Percentiles rank a stretch among this genome's conserved stretches.
phyloP scores from a whole-genome alignment of 2,888 invertebrate species.

The Phlogophora meticulosa region DNA sequence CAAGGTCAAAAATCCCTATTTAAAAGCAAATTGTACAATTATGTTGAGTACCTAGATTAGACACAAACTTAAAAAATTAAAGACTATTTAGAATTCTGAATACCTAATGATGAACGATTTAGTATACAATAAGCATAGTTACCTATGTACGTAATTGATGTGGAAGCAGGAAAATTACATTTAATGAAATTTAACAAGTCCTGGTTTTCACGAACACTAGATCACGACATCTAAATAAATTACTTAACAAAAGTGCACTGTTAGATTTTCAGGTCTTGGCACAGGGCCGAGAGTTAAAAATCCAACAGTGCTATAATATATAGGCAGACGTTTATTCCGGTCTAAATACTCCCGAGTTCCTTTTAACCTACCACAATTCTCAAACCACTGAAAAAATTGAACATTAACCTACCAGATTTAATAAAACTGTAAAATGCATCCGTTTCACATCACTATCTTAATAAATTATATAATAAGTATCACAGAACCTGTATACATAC shows the following conservation, averaged over 20 bases:
- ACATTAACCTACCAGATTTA: background rate
- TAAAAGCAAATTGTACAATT: too few species aligned
- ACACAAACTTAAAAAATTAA: too few species aligned
- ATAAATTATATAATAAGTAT: background rate
- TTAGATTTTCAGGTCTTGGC: background rate
- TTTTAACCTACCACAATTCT: background rate
- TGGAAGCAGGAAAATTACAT: too few species aligned
- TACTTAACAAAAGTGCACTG: background rate
- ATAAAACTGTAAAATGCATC: background rate
- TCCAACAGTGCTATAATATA: background rate
- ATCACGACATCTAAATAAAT: background rate
- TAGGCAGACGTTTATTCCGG: too few species aligned
- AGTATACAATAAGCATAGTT: too few species aligned
- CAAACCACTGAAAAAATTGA: background rate
- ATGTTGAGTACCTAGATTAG: too few species aligned
- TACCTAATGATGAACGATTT: too few species aligned
- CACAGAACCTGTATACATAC: too few species aligned
- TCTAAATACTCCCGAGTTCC: background rate
- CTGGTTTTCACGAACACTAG: constrained; percentile 4
- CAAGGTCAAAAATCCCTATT: too few species aligned
- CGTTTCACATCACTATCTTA: background rate
- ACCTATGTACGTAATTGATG: too few species aligned
- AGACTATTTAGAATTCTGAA: too few species aligned
- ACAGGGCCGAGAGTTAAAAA: background rate
- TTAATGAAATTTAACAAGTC: too few species aligned